These are phyloP conservation scores for Sarcophaga rosellei DNA, from an alignment of 2,888 invertebrate genomes.

Conservation along the genomic window DNA sequence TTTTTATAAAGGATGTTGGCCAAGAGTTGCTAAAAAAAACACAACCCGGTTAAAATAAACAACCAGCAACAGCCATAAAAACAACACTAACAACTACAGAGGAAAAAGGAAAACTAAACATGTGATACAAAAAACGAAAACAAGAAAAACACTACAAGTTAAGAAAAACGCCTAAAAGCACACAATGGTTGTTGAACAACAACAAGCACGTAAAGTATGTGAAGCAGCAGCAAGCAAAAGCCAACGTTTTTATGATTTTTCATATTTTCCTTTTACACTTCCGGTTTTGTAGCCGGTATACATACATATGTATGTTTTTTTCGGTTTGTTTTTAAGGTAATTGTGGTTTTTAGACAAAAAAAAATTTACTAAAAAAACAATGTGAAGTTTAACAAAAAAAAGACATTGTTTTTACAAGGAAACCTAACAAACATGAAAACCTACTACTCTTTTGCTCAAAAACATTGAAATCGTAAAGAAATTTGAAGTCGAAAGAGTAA, in stretches of 20 bases:
- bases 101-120: no score
- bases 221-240: not conserved
- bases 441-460: no score
- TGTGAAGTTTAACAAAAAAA: not conserved
- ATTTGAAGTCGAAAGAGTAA: not conserved
- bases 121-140: not conserved
- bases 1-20: no score
- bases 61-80: no score
- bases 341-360: constrained; percentile 36
- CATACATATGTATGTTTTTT: constrained; percentile 26
- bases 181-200: not conserved
- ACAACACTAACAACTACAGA: no score
- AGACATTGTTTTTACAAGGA: no score
- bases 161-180: not conserved
- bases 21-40: no score
- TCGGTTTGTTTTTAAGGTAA: constrained; percentile 40
- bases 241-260: not conserved
- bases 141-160: no score
- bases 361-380: not conserved
- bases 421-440: no score
- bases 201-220: not conserved
- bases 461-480: not conserved
- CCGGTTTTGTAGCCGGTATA: constrained; percentile 24
- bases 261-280: constrained; percentile 19
- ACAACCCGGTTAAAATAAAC: no score